Base-by-base conservation (phyloP, 2,888 invertebrate genomes). In the Amitus sp. region DNA sequence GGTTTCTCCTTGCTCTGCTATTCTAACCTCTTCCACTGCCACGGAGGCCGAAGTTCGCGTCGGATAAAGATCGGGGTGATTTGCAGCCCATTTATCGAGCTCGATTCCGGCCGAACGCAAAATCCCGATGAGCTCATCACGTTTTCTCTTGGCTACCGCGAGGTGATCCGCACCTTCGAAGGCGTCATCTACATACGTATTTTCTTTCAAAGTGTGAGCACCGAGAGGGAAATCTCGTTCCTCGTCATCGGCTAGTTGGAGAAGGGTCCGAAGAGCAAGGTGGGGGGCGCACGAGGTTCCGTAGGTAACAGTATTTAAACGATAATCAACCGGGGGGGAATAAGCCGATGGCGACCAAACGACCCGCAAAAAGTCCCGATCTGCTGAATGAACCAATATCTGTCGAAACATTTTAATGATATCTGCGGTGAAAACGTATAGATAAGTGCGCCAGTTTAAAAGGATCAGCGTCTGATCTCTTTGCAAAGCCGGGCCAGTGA, bases 281-380 rank as follows among this genome's bases (percentile, higher is more conserved):
- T 15, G 33, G 5, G 33, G 33, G 33, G 33, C 33, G 33, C 33
- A 33, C 3, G 10, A 3, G 12, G 33, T 33, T 3, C 28, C 46
- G 15, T 46, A 46, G 6, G 46, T 46, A 9, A 46, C 46, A 2
- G 46, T 46, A 1, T 5, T 23, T n/a, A 46, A 13, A 7, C 37
- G 37, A 20, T 33, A 48, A 15, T 47, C 47, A n/a, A n/a, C n/a
- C n/a, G n/a, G n/a, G 0, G 46, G 9, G 7, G 2, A 30, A 5
- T 53, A 51, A 5, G 54, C 1, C n/a, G n/a, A n/a, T n/a, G n/a
- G n/a, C n/a, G n/a, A n/a, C 61, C 65, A 65, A 2, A 65, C 17
- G 13, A 65, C 61, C 15, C 52, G 30, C 10, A 53, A 54, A 7
- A 34, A 13, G 7, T 52, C 53, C 15, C 34, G 47, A 27, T 60